A percentile compares a stretch with the other conserved stretches of the same genome.
Evolutionary conservation across 92 coral and sea anemone species (phyloP).

Genomic region (Heliopora coerulea): DNA sequence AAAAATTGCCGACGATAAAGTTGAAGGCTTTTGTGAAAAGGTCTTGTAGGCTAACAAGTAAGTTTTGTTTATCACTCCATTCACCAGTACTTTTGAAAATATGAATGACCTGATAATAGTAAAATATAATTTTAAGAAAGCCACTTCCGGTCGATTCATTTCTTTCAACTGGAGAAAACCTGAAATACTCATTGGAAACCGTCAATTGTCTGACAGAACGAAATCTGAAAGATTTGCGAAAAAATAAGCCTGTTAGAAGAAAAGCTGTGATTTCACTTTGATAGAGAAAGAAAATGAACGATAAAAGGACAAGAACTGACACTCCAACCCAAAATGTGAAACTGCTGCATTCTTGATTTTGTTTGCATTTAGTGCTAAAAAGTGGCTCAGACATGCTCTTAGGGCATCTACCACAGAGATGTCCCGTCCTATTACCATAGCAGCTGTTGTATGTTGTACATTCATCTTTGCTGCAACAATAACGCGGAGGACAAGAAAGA

Average conservation of each 20-base stretch:
- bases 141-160: background rate
- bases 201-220: background rate
- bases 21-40: background rate
- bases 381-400: constrained; percentile 20
- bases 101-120: constrained; percentile 6
- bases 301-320: background rate
- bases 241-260: background rate
- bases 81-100: background rate
- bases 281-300: constrained; percentile 14
- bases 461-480: constrained; percentile 13
- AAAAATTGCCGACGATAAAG: background rate
- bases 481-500: constrained; percentile 24
- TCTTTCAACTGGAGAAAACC: too few species aligned
- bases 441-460: constrained; percentile 19
- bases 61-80: background rate
- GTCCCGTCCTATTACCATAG: constrained; percentile 32
- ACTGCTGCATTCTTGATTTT: background rate
- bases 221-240: too few species aligned
- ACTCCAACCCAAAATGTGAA: background rate
- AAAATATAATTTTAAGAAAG: constrained; percentile 16
- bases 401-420: constrained; percentile 24
- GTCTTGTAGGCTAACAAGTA: background rate
- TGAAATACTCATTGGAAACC: background rate
- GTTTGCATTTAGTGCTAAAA: constrained; percentile 15
- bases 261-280: background rate